Evolutionary conservation across 2,888 invertebrate genomes (phyloP).

Genomic region (Pollenia griseotomentosa): DNA sequence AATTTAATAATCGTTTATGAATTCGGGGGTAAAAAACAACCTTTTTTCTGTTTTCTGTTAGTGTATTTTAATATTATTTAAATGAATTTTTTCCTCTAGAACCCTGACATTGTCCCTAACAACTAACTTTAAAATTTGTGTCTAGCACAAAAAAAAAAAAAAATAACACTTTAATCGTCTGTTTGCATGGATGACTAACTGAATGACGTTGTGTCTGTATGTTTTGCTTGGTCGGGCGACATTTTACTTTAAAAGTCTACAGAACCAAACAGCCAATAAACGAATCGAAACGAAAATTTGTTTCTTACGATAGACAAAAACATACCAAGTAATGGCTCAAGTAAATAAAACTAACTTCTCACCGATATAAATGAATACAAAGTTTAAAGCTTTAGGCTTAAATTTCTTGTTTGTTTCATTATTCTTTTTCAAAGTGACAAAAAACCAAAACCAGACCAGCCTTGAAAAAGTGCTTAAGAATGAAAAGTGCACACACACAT

Average conservation of each 20-base stretch:
- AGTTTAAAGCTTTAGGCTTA: slow-evolving; percentile 43
- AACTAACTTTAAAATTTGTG: background rate
- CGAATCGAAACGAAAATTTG: background rate
- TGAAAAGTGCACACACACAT: background rate
- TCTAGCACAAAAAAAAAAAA: slow-evolving; percentile 18
- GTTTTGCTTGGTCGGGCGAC: slow-evolving; percentile 63
- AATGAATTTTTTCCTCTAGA: slow-evolving; percentile 25
- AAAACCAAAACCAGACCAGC: slow-evolving; percentile 65
- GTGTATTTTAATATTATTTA: slow-evolving; percentile 19
- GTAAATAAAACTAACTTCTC: slow-evolving; percentile 49
- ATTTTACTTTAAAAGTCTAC: slow-evolving; percentile 37
- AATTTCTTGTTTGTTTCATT: slow-evolving; percentile 38
- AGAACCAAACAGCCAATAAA: slow-evolving; percentile 33
- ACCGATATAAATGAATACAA: slow-evolving; percentile 28
- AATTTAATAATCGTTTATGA: no score
- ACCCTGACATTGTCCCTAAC: slow-evolving; percentile 17
- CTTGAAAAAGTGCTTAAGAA: slow-evolving; percentile 46
- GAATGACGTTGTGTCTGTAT: slow-evolving; percentile 30
- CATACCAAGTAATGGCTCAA: slow-evolving; percentile 56
- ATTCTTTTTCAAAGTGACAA: slow-evolving; percentile 57
- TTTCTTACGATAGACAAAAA: slow-evolving; percentile 55
- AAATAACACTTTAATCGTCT: slow-evolving; percentile 22
- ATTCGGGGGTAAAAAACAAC: no score
- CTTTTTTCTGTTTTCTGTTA: background rate
- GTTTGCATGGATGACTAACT: slow-evolving; percentile 52